These are phyloP conservation scores for Phocides pigmalion DNA, from an alignment of 1,140 invertebrate species.

Conservation along the genomic window DNA sequence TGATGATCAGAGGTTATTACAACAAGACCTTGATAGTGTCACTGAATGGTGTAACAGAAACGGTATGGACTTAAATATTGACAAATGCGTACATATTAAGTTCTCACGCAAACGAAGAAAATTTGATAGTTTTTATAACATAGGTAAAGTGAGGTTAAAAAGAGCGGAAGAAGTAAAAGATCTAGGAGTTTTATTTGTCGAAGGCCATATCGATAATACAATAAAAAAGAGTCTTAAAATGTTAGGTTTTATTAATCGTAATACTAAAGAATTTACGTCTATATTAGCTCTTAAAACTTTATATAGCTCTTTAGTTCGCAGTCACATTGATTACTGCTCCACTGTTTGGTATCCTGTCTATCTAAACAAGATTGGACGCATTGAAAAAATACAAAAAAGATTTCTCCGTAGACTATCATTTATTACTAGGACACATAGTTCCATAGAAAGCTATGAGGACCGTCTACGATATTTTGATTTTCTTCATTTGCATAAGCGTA, in stretches of 20 bases:
- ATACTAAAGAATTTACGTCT: conserved; percentile 19
- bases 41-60: conserved; percentile 4
- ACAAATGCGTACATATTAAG: conserved; percentile 16
- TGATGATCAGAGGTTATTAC: not conserved
- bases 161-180: too few species aligned
- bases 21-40: conserved; percentile 9
- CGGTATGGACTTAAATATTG: not conserved
- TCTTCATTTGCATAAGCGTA: not conserved
- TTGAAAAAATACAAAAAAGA: conserved; percentile 39
- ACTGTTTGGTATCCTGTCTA: conserved; percentile 9
- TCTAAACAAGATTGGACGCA: conserved; percentile 13
- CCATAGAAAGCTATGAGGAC: conserved; percentile 6
- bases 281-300: too few species aligned
- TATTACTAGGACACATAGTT: not conserved
- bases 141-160: not conserved
- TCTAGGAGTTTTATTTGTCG: not conserved
- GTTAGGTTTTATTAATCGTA: conserved; percentile 11
- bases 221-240: conserved; percentile 8
- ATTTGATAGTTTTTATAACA: not conserved
- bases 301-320: conserved; percentile 5
- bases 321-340: conserved; percentile 8
- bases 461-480: conserved; percentile 8
- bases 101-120: conserved; percentile 6
- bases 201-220: not conserved
- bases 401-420: conserved; percentile 9